phyloP scores from a whole-genome alignment of 2,797 vertebrate genomes.

The Enteromius fasciolatus region DNA sequence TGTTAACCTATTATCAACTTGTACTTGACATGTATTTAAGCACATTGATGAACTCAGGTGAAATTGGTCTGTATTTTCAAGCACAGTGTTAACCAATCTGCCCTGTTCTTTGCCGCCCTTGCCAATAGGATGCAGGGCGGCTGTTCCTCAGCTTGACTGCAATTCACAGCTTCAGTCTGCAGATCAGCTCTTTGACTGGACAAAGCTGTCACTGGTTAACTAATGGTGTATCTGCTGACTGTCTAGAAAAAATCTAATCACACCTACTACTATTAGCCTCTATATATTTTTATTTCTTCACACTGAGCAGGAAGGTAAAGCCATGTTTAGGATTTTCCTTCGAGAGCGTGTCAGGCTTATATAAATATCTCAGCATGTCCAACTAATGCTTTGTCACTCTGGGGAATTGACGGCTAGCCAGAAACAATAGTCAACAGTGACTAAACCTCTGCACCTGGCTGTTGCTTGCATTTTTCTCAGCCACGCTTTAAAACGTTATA shows the following conservation, averaged over 20 bases:
- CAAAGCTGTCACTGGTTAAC: conserved; percentile 9
- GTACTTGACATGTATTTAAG: not conserved
- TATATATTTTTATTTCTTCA: not conserved
- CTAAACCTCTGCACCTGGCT: conserved; percentile 27
- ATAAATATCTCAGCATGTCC: conserved; percentile 1
- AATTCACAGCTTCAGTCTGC: conserved; percentile 34
- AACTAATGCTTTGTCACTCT: conserved; percentile 11
- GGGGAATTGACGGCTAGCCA: not conserved
- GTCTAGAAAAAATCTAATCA: not conserved
- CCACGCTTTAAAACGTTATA: not conserved
- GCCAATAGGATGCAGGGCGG: conserved; percentile 11
- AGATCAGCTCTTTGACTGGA: conserved; percentile 12
- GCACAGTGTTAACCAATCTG: conserved; percentile 15
- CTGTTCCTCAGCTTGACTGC: conserved; percentile 36
- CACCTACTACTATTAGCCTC: not conserved
- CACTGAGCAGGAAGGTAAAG: not conserved
- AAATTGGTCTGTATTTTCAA: not conserved
- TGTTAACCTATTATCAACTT: not conserved
- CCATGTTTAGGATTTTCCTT: conserved; percentile 23
- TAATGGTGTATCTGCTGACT: not conserved
- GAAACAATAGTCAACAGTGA: conserved; percentile 30
- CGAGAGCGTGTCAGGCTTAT: conserved; percentile 4
- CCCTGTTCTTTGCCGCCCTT: not conserved
- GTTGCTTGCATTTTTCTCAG: not conserved
- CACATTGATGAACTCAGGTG: no score